Evolutionary conservation across 2,797 vertebrate genomes (phyloP).

Genomic region (Sylvia borin): DNA sequence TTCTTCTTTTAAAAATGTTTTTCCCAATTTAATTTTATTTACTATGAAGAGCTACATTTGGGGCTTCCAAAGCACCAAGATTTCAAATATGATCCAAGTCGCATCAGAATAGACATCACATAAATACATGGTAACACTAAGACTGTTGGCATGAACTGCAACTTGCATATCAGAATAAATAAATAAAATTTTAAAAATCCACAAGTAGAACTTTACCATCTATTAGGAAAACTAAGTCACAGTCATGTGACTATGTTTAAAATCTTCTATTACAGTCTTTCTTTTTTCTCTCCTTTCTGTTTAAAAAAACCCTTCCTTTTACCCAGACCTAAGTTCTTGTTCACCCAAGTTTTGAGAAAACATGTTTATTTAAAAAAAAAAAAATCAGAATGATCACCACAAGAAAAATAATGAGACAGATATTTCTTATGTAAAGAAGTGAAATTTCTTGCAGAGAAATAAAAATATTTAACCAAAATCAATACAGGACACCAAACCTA

Average conservation of each 20-base stretch:
- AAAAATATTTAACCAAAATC: neutral
- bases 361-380: neutral
- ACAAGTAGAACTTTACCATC: neutral
- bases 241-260: neutral
- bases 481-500: neutral
- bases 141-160: neutral
- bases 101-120: neutral
- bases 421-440: neutral
- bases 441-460: neutral
- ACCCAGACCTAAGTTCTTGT: neutral
- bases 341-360: neutral
- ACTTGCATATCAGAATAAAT: neutral
- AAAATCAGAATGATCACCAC: neutral
- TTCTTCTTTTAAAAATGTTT: neutral
- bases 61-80: neutral
- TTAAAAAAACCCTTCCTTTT: neutral
- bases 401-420: neutral
- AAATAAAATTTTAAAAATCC: neutral
- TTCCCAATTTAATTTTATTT: neutral
- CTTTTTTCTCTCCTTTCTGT: neutral
- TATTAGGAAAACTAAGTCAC: neutral
- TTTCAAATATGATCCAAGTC: neutral
- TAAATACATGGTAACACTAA: neutral
- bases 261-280: neutral
- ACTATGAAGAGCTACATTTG: neutral